Conservation (phyloP, 2,888 invertebrate species). For the Eustalomyia histrio region DNA sequence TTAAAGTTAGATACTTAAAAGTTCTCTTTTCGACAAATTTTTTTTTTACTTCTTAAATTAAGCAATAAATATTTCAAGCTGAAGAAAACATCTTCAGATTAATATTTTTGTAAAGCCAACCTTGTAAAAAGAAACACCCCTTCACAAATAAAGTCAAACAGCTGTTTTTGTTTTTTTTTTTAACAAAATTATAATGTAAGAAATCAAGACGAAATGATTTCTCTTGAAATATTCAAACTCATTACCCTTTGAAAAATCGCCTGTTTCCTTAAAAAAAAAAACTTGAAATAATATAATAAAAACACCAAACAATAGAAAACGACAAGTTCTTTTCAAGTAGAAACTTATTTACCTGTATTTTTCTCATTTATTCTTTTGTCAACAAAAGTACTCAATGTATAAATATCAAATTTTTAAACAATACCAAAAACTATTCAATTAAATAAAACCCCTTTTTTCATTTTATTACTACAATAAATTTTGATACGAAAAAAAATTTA, state of each 20-base stretch:
- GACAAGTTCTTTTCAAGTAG: slow-evolving; percentile 64
- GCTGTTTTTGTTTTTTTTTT: neutral
- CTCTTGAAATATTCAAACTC: slow-evolving; percentile 30
- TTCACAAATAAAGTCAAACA: slow-evolving; percentile 31
- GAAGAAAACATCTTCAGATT: neutral
- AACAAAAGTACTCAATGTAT: slow-evolving; percentile 26
- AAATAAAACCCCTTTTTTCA: slow-evolving; percentile 49
- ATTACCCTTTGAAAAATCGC: slow-evolving; percentile 5
- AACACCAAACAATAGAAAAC: slow-evolving; percentile 56
- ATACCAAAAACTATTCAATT: slow-evolving; percentile 52
- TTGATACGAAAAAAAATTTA: slow-evolving; percentile 34
- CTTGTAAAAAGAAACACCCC: slow-evolving; percentile 50
- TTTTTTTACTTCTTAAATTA: neutral
- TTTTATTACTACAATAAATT: slow-evolving; percentile 46
- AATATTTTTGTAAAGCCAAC: neutral
- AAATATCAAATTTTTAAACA: slow-evolving; percentile 7
- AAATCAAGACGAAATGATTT: slow-evolving; percentile 34
- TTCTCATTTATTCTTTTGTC: slow-evolving; percentile 50
- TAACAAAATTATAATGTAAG: neutral
- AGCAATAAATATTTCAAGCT: neutral
- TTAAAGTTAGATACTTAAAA: too few relatives aligned
- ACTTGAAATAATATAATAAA: slow-evolving; percentile 11
- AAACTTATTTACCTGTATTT: slow-evolving; percentile 63
- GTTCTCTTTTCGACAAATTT: neutral
- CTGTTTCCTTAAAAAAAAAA: slow-evolving; percentile 45